Percentiles rank a stretch among this genome's conserved stretches.
Conservation (phyloP, 2,888 invertebrate genomes). For the Drosophila prostipennis region DNA sequence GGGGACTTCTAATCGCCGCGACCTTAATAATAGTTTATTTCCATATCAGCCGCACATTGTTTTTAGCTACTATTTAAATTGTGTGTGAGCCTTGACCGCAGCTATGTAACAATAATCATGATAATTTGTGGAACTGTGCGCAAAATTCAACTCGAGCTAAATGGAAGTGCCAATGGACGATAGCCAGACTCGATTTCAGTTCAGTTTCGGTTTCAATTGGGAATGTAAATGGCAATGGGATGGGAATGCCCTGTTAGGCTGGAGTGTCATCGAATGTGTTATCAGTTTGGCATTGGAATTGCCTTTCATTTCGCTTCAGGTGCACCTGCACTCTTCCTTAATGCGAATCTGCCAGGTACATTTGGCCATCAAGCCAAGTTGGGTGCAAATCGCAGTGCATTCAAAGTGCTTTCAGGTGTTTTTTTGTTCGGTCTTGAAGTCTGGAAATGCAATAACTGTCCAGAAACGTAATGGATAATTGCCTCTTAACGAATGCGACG, state of each 20-base stretch:
- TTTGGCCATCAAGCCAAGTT: slow-evolving; percentile 5
- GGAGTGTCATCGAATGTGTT: slow-evolving; percentile 3
- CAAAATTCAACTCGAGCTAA: not conserved
- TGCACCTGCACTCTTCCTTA: slow-evolving; percentile 13
- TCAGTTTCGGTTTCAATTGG: not conserved
- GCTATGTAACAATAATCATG: slow-evolving; percentile 1
- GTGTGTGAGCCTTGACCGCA: not conserved
- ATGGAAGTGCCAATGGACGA: slow-evolving; percentile 24
- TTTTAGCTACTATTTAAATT: slow-evolving; percentile 17
- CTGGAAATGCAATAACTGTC: not conserved
- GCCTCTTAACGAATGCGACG: slow-evolving; percentile 8
- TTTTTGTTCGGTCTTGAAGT: slow-evolving; percentile 15
- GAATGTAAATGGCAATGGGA: slow-evolving; percentile 3
- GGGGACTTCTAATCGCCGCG: slow-evolving; percentile 26
- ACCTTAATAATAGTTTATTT: slow-evolving; percentile 37
- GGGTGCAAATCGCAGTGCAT: slow-evolving; percentile 1
- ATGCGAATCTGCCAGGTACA: not conserved
- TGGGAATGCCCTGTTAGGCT: slow-evolving; percentile 19
- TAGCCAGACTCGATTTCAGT: slow-evolving; percentile 3
- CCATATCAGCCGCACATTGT: slow-evolving; percentile 19
- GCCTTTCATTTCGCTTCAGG: not conserved
- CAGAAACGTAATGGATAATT: not conserved
- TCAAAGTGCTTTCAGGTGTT: slow-evolving; percentile 29
- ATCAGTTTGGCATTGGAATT: slow-evolving; percentile 5
- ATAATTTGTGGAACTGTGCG: not conserved